Conservation (phyloP, 64 coral and sea anemone genomes). For the Montipora cactus region DNA sequence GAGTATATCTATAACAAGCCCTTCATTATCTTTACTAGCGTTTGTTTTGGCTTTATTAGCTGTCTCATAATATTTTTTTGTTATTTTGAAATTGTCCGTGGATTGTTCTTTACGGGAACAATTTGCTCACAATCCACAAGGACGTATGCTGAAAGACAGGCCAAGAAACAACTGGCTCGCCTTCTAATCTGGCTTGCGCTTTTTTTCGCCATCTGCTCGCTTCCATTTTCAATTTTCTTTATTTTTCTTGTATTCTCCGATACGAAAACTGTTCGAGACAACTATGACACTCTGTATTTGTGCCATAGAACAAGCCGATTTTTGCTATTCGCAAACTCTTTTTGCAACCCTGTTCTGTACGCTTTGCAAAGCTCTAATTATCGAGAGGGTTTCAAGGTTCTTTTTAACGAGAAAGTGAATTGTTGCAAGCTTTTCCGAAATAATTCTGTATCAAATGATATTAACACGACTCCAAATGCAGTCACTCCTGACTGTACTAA, state of each 20-base stretch:
- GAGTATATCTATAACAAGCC: conserved; percentile 26
- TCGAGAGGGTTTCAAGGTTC: not conserved
- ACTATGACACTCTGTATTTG: conserved; percentile 2
- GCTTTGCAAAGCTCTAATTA: conserved; percentile 41
- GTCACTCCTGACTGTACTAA: not conserved
- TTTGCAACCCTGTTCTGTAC: conserved; percentile 45
- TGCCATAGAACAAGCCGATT: conserved; percentile 13
- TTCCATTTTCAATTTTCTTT: conserved; percentile 29
- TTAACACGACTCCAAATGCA: not conserved
- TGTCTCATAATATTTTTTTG: conserved; percentile 28
- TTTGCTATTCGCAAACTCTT: conserved; percentile 47
- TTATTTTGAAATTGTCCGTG: conserved; percentile 45
- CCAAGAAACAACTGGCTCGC: conserved; percentile 39
- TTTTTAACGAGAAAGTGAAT: not conserved
- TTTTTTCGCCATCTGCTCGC: conserved; percentile 27
- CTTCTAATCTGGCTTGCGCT: conserved; percentile 33
- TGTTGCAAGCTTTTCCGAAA: not conserved
- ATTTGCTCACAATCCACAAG: conserved; percentile 25
- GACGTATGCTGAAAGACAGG: conserved; percentile 4
- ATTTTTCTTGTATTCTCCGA: not conserved
- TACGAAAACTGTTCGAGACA: not conserved
- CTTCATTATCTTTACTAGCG: conserved; percentile 33
- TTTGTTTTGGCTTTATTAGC: conserved; percentile 18
- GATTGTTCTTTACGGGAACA: conserved; percentile 55
- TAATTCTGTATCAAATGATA: not conserved